Evolutionary conservation across 2,888 invertebrate species (phyloP).

Genomic region (Chouioia cunea): DNA sequence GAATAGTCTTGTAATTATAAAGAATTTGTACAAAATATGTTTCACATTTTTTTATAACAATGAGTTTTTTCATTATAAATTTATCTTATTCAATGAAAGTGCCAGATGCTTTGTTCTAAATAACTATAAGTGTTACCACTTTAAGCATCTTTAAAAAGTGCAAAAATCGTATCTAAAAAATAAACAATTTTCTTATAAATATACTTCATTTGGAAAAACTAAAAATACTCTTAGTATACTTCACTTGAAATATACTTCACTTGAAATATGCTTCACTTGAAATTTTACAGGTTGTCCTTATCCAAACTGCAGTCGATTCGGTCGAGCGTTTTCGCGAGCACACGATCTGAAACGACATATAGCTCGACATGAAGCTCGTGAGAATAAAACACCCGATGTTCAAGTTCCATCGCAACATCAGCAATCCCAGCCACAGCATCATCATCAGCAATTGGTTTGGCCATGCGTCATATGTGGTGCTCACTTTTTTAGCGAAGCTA

Average conservation of each 20-base stretch:
- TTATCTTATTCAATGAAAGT: too few species aligned
- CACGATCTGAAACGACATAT: conserved; percentile 66
- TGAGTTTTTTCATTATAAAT: too few species aligned
- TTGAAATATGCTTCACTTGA: too few species aligned
- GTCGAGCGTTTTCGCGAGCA: conserved; percentile 64
- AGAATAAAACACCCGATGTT: conserved; percentile 56
- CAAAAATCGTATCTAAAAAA: conserved; percentile 8
- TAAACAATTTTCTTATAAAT: too few species aligned
- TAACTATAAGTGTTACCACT: too few species aligned
- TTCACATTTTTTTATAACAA: too few species aligned
- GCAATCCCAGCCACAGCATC: conserved; percentile 56
- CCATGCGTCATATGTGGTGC: conserved; percentile 57
- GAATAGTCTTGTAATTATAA: too few species aligned
- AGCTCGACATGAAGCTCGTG: conserved; percentile 62
- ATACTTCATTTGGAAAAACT: neutral
- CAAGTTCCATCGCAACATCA: conserved; percentile 43
- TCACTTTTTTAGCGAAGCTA: conserved; percentile 53
- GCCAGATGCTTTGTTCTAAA: too few species aligned
- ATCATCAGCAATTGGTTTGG: conserved; percentile 47
- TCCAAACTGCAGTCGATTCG: conserved; percentile 62
- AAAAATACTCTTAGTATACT: neutral
- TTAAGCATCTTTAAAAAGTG: neutral
- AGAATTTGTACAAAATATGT: too few species aligned
- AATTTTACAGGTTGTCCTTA: conserved; percentile 60
- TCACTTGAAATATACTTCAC: neutral